A percentile compares a stretch with the other conserved stretches of the same genome.
Evolutionary conservation across 2,888 invertebrate species (phyloP).

Genomic region (Scelioninae gen. 1): DNA sequence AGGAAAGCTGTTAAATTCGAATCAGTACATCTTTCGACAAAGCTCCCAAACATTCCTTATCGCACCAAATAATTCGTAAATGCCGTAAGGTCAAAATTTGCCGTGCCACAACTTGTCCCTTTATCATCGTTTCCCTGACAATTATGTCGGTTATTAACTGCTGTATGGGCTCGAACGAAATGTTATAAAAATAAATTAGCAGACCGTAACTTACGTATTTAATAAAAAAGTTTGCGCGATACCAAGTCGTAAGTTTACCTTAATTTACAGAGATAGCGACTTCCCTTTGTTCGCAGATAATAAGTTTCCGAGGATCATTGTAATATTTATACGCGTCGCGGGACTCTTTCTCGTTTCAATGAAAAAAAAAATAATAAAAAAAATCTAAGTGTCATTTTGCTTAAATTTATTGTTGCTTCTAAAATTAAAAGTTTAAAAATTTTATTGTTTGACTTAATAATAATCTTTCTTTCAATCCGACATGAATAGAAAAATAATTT

Average conservation of each 20-base stretch:
- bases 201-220: constrained; percentile 15
- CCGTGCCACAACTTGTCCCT: too few species aligned
- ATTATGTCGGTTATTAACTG: constrained; percentile 24
- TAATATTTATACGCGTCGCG: constrained; percentile 27
- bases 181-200: constrained; percentile 27
- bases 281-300: constrained; percentile 26
- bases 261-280: constrained; percentile 24
- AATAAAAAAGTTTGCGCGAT: constrained; percentile 25
- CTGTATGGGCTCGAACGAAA: neutral
- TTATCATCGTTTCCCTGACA: constrained; percentile 10
- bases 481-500: too few species aligned
- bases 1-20: too few species aligned
- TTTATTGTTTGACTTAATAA: too few species aligned
- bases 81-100: too few species aligned
- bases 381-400: too few species aligned
- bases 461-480: too few species aligned
- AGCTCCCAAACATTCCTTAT: too few species aligned
- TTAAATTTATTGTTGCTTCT: neutral
- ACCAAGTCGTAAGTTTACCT: constrained; percentile 16
- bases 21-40: too few species aligned
- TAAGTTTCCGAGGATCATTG: constrained; percentile 25
- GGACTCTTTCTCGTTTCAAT: neutral
- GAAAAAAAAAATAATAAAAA: too few species aligned
- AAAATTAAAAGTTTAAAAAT: too few species aligned
- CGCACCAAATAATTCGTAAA: too few species aligned